Evolutionary conservation across 2,113 vertebrate species (phyloP), one percentile per base, ranked within the genome.

Genomic region (Notothenia rossii): DNA sequence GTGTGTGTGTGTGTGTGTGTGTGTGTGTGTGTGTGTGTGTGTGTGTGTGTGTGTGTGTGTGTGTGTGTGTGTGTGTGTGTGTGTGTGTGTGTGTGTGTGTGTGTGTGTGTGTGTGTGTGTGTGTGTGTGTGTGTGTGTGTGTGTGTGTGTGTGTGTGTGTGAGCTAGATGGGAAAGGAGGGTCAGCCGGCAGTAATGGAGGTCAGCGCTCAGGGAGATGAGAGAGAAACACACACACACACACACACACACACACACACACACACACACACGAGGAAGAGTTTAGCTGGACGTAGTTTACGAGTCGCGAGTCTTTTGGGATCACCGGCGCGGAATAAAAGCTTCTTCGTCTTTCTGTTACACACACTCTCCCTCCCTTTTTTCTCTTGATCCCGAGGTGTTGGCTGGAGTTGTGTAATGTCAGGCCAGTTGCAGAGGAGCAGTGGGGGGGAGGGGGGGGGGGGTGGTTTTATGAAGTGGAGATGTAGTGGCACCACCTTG

Each of bases 111-210:
- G 68, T 20, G 55, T 18, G 67, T 17, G 54, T 46, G 64, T 48
- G 56, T 74, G 87, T 86, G 83, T 67, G 80, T 73, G 86, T 58
- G 60, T 25, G 25, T 25, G 25, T 25, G 25, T 25, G 25, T 25
- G 25, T 25, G 25, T 25, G 25, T 25, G 25, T 49, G 70, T 20
- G 48, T 62, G 45, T 64, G 83, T 64, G 80, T 71, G 86, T 58
- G 61, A 20, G 72, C 54, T 68, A 45, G 74, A 81, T 64, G 76
- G 72, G 79, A 77, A 81, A 64, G 77, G 46, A 58, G 82, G 93
- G 91, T 94, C 92, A 91, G 66, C 43, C 25, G 48, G 86, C 73
- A 83, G 87, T 93, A 93, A 94, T 93, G 86, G 92, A 89, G 91
- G 90, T 92, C 90, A 87, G 63, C 43, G 73, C 86, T 85, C 72